These are phyloP conservation scores for Leptodactylus fallax DNA, from an alignment of 2,797 vertebrate genomes.

Conservation along the genomic window DNA sequence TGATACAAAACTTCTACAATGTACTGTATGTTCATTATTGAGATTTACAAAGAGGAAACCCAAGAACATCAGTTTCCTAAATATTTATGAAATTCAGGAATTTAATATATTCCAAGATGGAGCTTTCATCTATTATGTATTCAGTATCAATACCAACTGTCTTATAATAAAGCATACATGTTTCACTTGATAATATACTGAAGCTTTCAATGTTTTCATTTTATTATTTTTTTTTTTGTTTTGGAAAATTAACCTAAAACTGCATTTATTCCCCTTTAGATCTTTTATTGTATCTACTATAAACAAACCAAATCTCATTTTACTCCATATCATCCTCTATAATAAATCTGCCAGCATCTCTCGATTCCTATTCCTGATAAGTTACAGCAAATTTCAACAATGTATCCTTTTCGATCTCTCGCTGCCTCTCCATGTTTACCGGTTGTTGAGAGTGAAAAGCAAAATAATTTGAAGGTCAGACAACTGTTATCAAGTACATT, in stretches of 20 bases:
- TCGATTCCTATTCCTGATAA: slow-evolving; percentile 34
- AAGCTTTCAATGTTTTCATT: too few species aligned
- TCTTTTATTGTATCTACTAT: background rate
- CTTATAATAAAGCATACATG: too few species aligned
- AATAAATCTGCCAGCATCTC: slow-evolving; percentile 32
- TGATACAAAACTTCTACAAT: too few species aligned
- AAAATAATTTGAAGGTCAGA: slow-evolving; percentile 43
- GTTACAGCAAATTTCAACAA: background rate
- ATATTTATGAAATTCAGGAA: background rate
- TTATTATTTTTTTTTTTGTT: background rate
- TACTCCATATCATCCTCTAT: background rate
- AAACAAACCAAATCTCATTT: slow-evolving; percentile 8
- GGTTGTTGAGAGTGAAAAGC: slow-evolving; percentile 20
- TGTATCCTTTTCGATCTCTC: background rate
- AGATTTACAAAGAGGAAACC: background rate
- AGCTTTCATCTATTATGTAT: background rate
- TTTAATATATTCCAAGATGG: background rate
- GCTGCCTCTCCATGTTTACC: slow-evolving; percentile 20
- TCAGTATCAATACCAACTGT: too few species aligned
- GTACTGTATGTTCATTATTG: background rate
- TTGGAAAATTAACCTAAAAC: background rate
- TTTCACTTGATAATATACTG: too few species aligned
- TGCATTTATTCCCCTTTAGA: background rate
- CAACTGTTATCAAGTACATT: slow-evolving; percentile 21
- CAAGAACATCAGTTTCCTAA: background rate